phyloP scores from a whole-genome alignment of 2,113 vertebrate genomes.

The Pleuronectes platessa region DNA sequence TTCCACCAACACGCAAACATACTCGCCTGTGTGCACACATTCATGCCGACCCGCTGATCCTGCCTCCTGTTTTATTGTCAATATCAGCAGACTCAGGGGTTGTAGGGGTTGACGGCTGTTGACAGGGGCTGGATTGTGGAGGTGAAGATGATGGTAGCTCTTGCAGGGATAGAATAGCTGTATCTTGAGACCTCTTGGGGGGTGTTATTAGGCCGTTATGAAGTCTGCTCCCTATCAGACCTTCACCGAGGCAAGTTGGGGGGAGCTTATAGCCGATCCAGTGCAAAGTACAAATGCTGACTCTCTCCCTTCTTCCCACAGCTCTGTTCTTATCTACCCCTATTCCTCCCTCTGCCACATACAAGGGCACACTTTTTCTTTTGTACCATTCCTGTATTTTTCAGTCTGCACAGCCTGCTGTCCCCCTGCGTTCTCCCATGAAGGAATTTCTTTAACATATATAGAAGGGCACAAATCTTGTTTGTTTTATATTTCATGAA shows the following conservation, averaged over 20 bases:
- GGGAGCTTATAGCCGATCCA: constrained; percentile 48
- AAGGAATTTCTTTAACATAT: constrained; percentile 63
- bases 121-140: constrained; percentile 64
- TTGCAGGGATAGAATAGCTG: constrained; percentile 66
- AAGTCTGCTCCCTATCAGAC: constrained; percentile 73
- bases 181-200: constrained; percentile 67
- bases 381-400: constrained; percentile 45
- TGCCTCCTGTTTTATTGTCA: constrained; percentile 74
- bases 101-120: constrained; percentile 66
- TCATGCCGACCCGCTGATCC: constrained; percentile 48
- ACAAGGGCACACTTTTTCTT: constrained; percentile 15
- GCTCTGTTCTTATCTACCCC: constrained; percentile 43
- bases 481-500: constrained; percentile 59
- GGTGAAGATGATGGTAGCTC: constrained; percentile 72
- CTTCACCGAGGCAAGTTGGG: constrained; percentile 25
- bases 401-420: constrained; percentile 61
- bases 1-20: constrained; percentile 29
- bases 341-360: constrained; percentile 7
- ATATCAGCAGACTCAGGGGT: constrained; percentile 64
- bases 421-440: constrained; percentile 42
- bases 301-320: constrained; percentile 46
- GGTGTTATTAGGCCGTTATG: constrained; percentile 74
- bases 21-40: constrained; percentile 42
- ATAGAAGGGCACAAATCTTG: constrained; percentile 50
- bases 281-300: constrained; percentile 49